Percentiles rank a stretch among this genome's conserved stretches.
Evolutionary conservation across 2,888 invertebrate species (phyloP).

Genomic region (Allolobophora icterica): DNA sequence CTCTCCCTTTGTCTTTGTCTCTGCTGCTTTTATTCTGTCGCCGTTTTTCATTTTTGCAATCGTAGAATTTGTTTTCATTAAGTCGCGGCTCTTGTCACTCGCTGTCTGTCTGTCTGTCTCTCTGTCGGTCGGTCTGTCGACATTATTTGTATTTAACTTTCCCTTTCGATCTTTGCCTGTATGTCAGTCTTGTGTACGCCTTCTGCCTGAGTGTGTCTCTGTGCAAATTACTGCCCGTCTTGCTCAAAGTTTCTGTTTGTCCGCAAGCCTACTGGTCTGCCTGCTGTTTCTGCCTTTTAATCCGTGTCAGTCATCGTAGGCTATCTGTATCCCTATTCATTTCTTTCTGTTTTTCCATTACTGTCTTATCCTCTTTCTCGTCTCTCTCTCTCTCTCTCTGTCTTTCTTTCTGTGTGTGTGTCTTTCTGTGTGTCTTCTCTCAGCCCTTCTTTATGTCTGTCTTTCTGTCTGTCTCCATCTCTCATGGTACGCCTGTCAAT

Average conservation of each 20-base stretch:
- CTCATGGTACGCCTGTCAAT: background rate
- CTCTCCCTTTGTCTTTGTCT: no score
- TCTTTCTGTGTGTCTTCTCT: background rate
- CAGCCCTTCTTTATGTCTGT: no score
- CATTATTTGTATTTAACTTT: no score
- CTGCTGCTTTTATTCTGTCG: background rate
- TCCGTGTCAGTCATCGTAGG: background rate
- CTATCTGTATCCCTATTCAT: background rate
- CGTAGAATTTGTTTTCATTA: background rate
- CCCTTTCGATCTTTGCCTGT: no score
- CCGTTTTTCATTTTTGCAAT: background rate
- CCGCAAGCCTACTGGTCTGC: background rate
- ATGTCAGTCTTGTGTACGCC: no score
- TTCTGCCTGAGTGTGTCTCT: no score
- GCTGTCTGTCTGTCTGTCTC: background rate
- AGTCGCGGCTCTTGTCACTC: background rate
- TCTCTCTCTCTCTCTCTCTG: no score
- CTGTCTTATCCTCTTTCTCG: background rate
- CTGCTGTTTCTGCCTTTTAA: background rate
- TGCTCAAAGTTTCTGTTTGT: background rate
- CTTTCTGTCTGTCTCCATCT: background rate
- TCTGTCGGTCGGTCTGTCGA: no score
- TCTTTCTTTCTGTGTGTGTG: background rate
- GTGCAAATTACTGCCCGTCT: background rate
- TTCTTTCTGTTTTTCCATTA: background rate